Conservation (phyloP, 2,888 invertebrate species). For the Xylophagus ater region DNA sequence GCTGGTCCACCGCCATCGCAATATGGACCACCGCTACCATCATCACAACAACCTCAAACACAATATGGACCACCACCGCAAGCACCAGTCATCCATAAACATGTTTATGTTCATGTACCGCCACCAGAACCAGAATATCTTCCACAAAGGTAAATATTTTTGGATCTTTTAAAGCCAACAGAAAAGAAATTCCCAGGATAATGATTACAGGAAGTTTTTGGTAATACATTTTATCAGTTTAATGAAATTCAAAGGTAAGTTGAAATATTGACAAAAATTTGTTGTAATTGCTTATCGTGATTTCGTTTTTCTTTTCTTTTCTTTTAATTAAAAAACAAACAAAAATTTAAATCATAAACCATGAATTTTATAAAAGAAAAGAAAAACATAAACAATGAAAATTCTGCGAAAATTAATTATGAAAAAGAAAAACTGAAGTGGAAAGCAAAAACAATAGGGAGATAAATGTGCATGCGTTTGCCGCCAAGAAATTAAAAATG, state of each 20-base stretch:
- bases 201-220: no score
- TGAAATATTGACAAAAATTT: not conserved
- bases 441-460: no score
- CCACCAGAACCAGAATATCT: conserved; percentile 74
- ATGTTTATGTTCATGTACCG: conserved; percentile 83
- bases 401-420: not conserved
- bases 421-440: no score
- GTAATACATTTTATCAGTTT: no score
- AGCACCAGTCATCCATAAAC: conserved; percentile 74
- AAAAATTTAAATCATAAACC: no score
- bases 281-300: not conserved
- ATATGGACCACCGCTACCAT: conserved; percentile 48
- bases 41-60: conserved; percentile 43
- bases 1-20: conserved; percentile 24
- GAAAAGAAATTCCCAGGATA: no score
- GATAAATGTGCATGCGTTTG: no score
- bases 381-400: not conserved
- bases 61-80: conserved; percentile 61
- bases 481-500: no score
- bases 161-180: no score
- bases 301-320: no score
- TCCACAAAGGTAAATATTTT: conserved; percentile 49
- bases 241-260: conserved; percentile 50
- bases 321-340: no score
- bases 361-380: no score